phyloP scores from a whole-genome alignment of 2,888 invertebrate genomes.

The Strigamia maritima region DNA sequence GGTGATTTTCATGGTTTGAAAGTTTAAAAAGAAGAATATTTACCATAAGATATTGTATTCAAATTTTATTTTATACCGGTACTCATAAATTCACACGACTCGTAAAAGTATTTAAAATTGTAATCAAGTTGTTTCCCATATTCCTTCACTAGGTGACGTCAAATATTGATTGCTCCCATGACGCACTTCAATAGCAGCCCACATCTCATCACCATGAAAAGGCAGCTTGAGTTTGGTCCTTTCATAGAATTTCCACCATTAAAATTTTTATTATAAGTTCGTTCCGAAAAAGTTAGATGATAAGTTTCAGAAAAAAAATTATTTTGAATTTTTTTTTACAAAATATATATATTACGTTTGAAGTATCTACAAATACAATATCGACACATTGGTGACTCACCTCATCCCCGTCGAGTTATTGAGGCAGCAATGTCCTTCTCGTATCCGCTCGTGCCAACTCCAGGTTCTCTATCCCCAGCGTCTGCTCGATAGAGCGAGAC shows the following conservation, averaged over 20 bases:
- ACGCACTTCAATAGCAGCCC: neutral
- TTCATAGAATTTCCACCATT: neutral
- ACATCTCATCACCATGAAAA: slow-evolving; percentile 1
- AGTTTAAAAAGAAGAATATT: neutral
- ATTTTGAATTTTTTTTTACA: neutral
- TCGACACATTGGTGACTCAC: slow-evolving; percentile 1
- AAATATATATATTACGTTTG: neutral
- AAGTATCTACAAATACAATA: neutral
- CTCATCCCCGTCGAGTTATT: neutral
- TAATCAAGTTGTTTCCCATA: neutral
- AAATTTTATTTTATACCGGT: neutral
- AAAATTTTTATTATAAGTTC: neutral
- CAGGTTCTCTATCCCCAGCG: neutral
- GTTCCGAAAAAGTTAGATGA: neutral
- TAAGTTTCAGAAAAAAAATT: neutral
- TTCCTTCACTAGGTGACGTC: neutral
- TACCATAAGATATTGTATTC: neutral
- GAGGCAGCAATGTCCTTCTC: slow-evolving; percentile 12
- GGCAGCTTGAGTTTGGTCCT: neutral
- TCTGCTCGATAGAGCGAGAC: neutral
- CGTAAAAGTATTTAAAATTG: neutral
- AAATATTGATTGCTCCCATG: neutral
- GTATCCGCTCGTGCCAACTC: slow-evolving; percentile 10
- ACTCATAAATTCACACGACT: neutral
- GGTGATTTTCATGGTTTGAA: neutral